Evolutionary conservation across 2,113 vertebrate genomes (phyloP).

Genomic region (Nothocercus julius): DNA sequence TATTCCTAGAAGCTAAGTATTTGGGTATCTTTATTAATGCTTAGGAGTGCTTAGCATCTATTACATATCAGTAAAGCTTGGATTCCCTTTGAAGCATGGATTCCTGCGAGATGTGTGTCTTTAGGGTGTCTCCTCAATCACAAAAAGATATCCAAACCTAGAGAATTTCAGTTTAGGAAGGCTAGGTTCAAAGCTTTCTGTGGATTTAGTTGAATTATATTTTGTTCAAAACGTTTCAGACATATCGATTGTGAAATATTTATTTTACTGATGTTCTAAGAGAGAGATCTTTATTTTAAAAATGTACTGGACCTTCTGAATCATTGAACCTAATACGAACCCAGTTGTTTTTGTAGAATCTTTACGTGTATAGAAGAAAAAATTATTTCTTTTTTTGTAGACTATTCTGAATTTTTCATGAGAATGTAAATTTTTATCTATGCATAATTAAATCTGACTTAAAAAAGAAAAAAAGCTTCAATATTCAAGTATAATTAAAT

Average conservation of each 20-base stretch:
- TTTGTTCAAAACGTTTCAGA: neutral
- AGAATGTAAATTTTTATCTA: neutral
- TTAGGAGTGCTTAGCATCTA: neutral
- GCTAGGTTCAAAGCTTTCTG: neutral
- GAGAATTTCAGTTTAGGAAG: neutral
- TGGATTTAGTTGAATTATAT: neutral
- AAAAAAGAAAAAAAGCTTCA: neutral
- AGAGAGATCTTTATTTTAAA: neutral
- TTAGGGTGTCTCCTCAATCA: neutral
- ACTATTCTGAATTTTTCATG: neutral
- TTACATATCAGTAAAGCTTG: neutral
- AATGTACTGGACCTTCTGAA: neutral
- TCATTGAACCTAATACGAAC: fast-evolving
- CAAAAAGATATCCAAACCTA: neutral
- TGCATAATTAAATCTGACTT: neutral
- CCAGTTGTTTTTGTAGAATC: neutral
- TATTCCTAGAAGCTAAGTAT: neutral
- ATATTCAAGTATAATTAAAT: neutral
- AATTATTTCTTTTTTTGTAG: neutral
- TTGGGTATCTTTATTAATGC: neutral
- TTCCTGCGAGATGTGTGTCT: neutral
- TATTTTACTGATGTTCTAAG: neutral
- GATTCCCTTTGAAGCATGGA: neutral
- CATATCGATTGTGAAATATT: neutral
- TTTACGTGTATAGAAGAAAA: neutral